Base-by-base conservation (phyloP, 2,797 vertebrate species). In the Yasuhikotakia modesta region DNA sequence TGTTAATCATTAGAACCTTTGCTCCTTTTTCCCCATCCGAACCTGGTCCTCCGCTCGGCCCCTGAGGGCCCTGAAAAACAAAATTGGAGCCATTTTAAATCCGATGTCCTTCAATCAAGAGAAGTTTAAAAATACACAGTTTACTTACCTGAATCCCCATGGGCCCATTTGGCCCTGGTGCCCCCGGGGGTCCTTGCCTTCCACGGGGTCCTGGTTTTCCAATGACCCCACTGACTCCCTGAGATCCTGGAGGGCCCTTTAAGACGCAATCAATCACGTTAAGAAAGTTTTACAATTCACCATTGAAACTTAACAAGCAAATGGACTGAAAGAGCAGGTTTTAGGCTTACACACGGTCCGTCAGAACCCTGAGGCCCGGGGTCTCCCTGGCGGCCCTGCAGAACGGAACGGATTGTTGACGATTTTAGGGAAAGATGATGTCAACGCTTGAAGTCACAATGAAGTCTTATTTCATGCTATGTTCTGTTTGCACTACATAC, bases 141-240 rank as follows among this genome's bases (percentile, higher is more conserved):
- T 32, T 82, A 93, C 95, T 95, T 92, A 97, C 96, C 87, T 84
- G 89, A 86, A 91, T 93, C 87, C 95, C 96, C 72, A 86, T 19
- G 0, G 83, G 89, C 3, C 95, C 95, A 17, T 79, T 80, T 76
- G 78, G 83, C 8, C 95, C 95, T 1, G 85, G 74, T 6, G 58
- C 66, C 74, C 95, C 95, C n/a, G 75, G 73, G 13, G 82, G n/a
- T 0, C 95, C 95, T 0, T 46, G 79, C 46, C 91, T 92, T 84
- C 95, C 96, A 1, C 58, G 84, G 2, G 81, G 88, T 19, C 96
- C 96, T 19, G 81, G 87, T 86, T 94, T 95, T 43, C 95, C 95
- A 0, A 68, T 78, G 21, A 72, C 17, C 0, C 96, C 96, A 0
- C 87, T 66, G 60, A 67, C 2, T 13, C 96, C 96, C 16, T 78